phyloP scores from a whole-genome alignment of 2,888 invertebrate genomes.

The Heteropelma amictum region DNA sequence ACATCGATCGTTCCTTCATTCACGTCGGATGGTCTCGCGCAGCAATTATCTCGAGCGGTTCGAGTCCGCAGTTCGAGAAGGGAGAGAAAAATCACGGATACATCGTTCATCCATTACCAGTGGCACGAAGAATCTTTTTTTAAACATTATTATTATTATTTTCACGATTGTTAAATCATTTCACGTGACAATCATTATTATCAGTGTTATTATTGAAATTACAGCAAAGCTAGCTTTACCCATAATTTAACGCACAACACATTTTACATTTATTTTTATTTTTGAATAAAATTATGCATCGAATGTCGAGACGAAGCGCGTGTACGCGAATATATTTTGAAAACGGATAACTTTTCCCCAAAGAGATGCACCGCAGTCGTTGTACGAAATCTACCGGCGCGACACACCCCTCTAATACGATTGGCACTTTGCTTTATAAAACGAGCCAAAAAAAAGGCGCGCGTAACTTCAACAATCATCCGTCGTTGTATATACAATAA shows the following conservation, averaged over 20 bases:
- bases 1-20: constrained; percentile 54
- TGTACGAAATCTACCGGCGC: constrained; percentile 64
- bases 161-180: background rate
- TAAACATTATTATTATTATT: background rate
- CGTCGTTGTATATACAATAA: constrained; percentile 19
- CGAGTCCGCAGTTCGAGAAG: background rate
- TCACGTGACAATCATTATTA: background rate
- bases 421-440: constrained; percentile 44
- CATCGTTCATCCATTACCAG: background rate
- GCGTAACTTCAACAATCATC: background rate
- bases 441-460: constrained; percentile 1
- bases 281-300: too few relatives aligned
- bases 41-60: constrained; percentile 18
- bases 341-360: constrained; percentile 65
- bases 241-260: too few relatives aligned
- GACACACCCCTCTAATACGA: constrained; percentile 36
- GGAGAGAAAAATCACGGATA: background rate
- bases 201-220: background rate
- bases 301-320: constrained; percentile 65
- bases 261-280: too few relatives aligned
- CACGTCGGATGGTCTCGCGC: constrained; percentile 17
- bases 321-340: constrained; percentile 17
- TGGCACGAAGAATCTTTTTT: background rate
- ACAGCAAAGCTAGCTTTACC: background rate
- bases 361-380: constrained; percentile 60